phyloP scores from a whole-genome alignment of 2,888 invertebrate species.

The Holacanthella duospinosa region DNA sequence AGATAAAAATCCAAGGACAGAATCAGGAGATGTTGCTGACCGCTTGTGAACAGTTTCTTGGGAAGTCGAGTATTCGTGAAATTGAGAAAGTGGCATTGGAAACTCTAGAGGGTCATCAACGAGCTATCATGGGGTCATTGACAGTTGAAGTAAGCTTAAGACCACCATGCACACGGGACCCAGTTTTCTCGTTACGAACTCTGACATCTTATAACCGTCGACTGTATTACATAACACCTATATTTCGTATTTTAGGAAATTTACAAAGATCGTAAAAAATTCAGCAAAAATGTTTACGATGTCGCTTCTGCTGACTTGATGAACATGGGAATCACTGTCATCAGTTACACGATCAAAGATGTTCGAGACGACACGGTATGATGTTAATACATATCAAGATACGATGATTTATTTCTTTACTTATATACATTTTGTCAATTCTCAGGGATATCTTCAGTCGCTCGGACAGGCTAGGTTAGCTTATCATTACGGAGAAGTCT shows the following conservation, averaged over 20 bases:
- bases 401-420: slow-evolving; percentile 8
- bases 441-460: slow-evolving; percentile 13
- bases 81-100: slow-evolving; percentile 75
- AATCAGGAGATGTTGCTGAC: slow-evolving; percentile 80
- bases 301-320: slow-evolving; percentile 89
- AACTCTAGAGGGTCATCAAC: slow-evolving; percentile 84
- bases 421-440: slow-evolving; percentile 4
- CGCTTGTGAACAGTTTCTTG: slow-evolving; percentile 87
- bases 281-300: slow-evolving; percentile 88
- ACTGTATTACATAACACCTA: no score
- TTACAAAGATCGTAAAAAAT: slow-evolving; percentile 90
- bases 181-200: no score
- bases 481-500: not conserved
- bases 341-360: slow-evolving; percentile 88
- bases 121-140: slow-evolving; percentile 95
- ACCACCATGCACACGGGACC: no score
- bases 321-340: slow-evolving; percentile 93
- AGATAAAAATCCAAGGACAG: slow-evolving; percentile 83
- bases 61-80: slow-evolving; percentile 48
- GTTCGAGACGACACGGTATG: slow-evolving; percentile 87
- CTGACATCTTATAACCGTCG: no score
- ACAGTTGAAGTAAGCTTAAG: slow-evolving; percentile 73
- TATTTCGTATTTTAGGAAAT: slow-evolving; percentile 58
- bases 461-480: slow-evolving; percentile 14
- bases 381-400: slow-evolving; percentile 16